Evolutionary conservation across 2,888 invertebrate genomes (phyloP).

Genomic region (Limulus polyphemus): DNA sequence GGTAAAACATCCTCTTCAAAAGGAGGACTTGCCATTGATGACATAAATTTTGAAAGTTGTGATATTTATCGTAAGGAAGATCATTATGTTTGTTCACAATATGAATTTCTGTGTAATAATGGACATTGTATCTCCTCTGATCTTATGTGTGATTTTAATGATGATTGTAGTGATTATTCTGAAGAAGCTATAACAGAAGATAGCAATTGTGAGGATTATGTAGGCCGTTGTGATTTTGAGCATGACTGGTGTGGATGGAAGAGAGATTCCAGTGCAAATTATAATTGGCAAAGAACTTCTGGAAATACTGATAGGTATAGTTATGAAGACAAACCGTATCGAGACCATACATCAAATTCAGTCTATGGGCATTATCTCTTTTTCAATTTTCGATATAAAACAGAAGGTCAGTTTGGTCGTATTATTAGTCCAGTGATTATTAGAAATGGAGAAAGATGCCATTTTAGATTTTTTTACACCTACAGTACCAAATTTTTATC

Average conservation of each 20-base stretch:
- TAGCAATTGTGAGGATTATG: conserved; percentile 11
- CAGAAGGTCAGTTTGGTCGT: conserved; percentile 9
- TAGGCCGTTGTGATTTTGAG: conserved; percentile 21
- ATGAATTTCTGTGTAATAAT: conserved; percentile 12
- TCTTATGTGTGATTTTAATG: conserved; percentile 17
- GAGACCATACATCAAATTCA: conserved; percentile 21
- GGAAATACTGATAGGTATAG: not conserved
- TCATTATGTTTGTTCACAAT: conserved; percentile 6
- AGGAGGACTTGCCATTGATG: conserved; percentile 18
- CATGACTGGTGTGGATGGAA: conserved; percentile 16
- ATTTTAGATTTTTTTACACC: conserved; percentile 19
- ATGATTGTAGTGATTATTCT: conserved; percentile 21
- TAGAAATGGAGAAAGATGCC: conserved; percentile 6
- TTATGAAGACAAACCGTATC: not conserved
- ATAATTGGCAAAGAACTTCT: not conserved
- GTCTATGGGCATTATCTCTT: conserved; percentile 12
- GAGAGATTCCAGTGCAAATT: not conserved
- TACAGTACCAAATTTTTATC: conserved; percentile 11
- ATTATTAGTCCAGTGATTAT: conserved; percentile 16
- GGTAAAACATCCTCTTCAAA: not conserved
- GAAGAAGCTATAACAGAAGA: conserved; percentile 12
- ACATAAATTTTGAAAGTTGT: conserved; percentile 17
- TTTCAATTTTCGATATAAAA: not conserved
- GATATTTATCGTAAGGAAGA: conserved; percentile 7
- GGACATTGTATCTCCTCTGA: conserved; percentile 14